These are phyloP conservation scores for Sminthurides aquaticus DNA, from an alignment of 2,888 invertebrate species.

Conservation along the genomic window DNA sequence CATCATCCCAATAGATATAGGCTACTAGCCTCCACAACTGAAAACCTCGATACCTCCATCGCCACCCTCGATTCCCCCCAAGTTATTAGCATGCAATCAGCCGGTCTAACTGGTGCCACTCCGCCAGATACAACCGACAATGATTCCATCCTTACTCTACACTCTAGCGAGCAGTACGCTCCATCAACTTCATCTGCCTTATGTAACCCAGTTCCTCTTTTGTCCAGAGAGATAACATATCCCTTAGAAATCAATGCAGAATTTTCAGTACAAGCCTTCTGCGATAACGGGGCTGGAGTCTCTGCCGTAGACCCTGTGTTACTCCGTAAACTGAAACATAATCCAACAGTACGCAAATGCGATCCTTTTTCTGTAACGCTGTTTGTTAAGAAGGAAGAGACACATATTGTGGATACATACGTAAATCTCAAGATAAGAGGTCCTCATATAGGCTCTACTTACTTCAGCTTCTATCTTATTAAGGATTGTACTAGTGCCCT, in stretches of 20 bases:
- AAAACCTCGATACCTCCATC: neutral
- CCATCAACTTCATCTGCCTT: neutral
- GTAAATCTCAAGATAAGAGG: neutral
- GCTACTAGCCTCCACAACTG: neutral
- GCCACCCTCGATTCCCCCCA: too few relatives aligned
- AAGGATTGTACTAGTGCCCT: neutral
- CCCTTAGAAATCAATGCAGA: neutral
- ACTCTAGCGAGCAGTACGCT: neutral
- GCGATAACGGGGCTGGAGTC: neutral
- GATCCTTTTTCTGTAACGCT: neutral
- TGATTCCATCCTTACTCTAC: neutral
- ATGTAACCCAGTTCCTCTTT: neutral
- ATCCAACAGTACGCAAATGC: neutral
- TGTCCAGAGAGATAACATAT: neutral
- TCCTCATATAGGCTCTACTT: neutral
- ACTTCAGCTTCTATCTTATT: neutral
- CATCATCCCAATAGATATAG: neutral
- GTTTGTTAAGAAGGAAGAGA: neutral
- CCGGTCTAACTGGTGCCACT: neutral
- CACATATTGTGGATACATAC: neutral
- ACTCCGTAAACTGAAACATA: neutral
- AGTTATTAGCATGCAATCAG: too few relatives aligned
- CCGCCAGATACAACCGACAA: neutral
- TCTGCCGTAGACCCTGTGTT: neutral
- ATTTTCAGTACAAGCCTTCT: neutral